A percentile compares a stretch with the other conserved stretches of the same genome.
phyloP scores from a whole-genome alignment of 2,797 vertebrate species.

The Sebastes melanostomus region DNA sequence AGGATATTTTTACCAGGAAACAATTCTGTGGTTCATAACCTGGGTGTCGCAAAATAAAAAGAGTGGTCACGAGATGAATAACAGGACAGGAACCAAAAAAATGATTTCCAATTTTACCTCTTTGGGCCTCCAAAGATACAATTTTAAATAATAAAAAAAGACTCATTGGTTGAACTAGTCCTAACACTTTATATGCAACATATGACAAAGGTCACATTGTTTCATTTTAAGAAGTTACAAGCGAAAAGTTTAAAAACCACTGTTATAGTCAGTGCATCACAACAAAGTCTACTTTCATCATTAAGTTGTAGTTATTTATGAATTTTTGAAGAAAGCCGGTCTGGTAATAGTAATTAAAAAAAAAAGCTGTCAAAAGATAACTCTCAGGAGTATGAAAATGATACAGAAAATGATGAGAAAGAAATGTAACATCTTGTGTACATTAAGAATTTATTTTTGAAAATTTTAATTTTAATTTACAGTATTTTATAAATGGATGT shows the following conservation, averaged over 20 bases:
- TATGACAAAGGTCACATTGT: background rate
- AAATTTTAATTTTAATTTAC: background rate
- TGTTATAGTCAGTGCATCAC: background rate
- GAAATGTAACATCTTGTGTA: background rate
- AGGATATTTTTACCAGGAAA: background rate
- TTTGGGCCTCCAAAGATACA: background rate
- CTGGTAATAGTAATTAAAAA: too few species aligned
- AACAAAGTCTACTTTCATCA: background rate
- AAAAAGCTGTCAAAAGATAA: background rate
- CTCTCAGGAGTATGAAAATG: background rate
- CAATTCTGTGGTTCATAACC: background rate
- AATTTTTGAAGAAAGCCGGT: background rate
- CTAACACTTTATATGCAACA: background rate
- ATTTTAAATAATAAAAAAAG: accelerated
- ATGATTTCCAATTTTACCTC: accelerated
- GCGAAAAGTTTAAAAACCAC: background rate
- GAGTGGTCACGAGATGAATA: background rate
- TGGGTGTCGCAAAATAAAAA: background rate
- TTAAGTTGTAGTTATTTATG: background rate
- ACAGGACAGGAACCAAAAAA: background rate
- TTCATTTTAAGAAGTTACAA: background rate
- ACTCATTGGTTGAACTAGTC: background rate
- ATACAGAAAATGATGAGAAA: background rate
- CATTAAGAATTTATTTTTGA: background rate
- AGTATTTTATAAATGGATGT: background rate